Evolutionary conservation across 2,888 invertebrate genomes (phyloP).

Genomic region (Lottia gigantea): DNA sequence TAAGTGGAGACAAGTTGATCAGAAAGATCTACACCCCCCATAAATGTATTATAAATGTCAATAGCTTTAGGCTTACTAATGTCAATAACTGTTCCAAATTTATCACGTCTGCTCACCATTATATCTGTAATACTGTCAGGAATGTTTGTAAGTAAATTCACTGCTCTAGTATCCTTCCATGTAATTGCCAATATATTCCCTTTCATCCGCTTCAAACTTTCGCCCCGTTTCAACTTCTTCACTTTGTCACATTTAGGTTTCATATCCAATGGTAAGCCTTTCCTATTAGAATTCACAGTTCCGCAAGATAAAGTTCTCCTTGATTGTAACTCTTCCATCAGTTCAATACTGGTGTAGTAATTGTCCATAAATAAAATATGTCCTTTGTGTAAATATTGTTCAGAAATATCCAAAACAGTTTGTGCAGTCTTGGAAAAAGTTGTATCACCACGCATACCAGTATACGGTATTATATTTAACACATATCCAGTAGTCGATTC

Average conservation of each 20-base stretch:
- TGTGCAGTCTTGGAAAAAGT: not conserved
- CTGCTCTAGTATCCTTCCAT: constrained; percentile 1
- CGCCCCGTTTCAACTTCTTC: too few species aligned
- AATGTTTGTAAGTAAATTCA: not conserved
- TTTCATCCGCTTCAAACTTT: too few species aligned
- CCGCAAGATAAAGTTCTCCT: not conserved
- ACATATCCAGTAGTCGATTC: constrained; percentile 3
- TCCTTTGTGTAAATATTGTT: not conserved
- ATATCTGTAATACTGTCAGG: not conserved
- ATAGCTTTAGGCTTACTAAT: not conserved
- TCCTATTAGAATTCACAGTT: not conserved
- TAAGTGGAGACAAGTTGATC: not conserved
- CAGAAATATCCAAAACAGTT: not conserved
- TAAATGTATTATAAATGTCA: constrained; percentile 1
- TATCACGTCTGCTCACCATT: not conserved
- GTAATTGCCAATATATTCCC: too few species aligned
- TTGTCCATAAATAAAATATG: not conserved
- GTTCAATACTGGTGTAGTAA: not conserved
- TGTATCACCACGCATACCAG: not conserved
- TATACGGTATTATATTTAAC: not conserved
- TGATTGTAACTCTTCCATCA: not conserved
- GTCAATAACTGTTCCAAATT: not conserved
- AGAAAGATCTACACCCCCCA: constrained; percentile 2
- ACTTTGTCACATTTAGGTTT: not conserved
- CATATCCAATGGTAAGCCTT: not conserved